phyloP scores from a whole-genome alignment of 2,797 vertebrate genomes.

The Myripristis murdjan region DNA sequence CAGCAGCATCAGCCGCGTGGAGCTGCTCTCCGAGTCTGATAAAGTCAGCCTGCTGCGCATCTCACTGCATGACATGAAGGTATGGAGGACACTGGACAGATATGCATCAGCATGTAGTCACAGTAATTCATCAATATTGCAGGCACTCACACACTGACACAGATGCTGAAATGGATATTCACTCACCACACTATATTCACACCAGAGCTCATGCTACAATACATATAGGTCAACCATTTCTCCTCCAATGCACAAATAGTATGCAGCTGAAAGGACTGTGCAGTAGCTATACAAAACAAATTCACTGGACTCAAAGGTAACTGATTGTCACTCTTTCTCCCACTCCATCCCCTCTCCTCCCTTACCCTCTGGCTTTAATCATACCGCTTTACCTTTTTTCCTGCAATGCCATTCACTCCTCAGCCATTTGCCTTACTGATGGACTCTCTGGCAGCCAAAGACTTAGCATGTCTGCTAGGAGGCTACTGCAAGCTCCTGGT shows the following conservation, averaged over 20 bases:
- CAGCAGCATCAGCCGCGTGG: constrained; percentile 93
- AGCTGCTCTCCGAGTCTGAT: constrained; percentile 93
- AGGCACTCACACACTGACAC: constrained; percentile 46
- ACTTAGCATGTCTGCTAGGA: constrained; percentile 93
- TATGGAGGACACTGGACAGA: constrained; percentile 64
- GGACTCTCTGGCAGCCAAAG: constrained; percentile 96
- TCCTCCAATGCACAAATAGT: constrained; percentile 51
- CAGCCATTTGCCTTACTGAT: constrained; percentile 96
- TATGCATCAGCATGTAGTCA: constrained; percentile 18
- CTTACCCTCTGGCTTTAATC: constrained; percentile 67
- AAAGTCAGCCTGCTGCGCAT: constrained; percentile 96
- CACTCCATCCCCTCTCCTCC: constrained; percentile 55
- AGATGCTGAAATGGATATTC: constrained; percentile 44
- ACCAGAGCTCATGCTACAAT: constrained; percentile 41
- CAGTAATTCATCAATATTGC: constrained; percentile 48
- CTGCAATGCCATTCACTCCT: constrained; percentile 59
- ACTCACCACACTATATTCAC: constrained; percentile 35
- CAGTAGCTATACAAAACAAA: constrained; percentile 45
- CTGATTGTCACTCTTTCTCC: constrained; percentile 66
- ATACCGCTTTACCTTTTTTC: constrained; percentile 64
- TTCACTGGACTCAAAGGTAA: constrained; percentile 68
- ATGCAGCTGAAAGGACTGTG: constrained; percentile 55
- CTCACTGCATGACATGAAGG: constrained; percentile 97
- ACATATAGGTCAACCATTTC: constrained; percentile 76
- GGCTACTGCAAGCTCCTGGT: constrained; percentile 96